Evolutionary conservation across 2,113 vertebrate species (phyloP), one percentile per base, ranked within the genome.

Genomic region (Protomyctophum bolini): DNA sequence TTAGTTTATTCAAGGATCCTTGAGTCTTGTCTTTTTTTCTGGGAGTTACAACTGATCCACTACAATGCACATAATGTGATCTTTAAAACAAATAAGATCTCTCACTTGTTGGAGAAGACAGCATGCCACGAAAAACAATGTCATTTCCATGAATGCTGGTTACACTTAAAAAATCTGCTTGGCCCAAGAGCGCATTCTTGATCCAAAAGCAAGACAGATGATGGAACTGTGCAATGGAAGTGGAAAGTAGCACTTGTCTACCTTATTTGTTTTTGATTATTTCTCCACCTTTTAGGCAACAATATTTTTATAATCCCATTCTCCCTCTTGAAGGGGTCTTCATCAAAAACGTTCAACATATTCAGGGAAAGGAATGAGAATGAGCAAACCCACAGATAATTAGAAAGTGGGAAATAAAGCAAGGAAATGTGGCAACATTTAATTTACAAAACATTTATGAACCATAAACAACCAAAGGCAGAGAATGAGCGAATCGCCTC

Each of bases 381-480:
- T 11, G 46, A 61, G 73, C 15, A 79, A 12, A 57, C 14, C n/a
- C 60, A 75, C 63, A 68, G 7, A 79, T 60, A 5, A 59, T n/a
- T 75, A 51, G 10, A 41, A 12, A 49, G 70, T 47, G 33, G 61
- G 72, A 68, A 8, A 66, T 52, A 59, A 68, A 73, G 77, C 14
- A 10, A 56, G 12, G 72, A 66, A 81, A 75, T 6, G 47, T 48
- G 10, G 28, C 21, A 61, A 33, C 0, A 12, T 66, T 76, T 47
- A 9, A 21, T 70, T 85, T 76, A 52, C 59, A 65, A 72, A 85
- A 79, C 71, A n/a, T 21, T 21, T 21, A 21, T 21, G 21, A 21
- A 21, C 14, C 29, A 69, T 12, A 72, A 29, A 72, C 54, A 79
- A n/a, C 56, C 57, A 11, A 61, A 56, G 52, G 55, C 54, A 11